phyloP scores from a whole-genome alignment of 2,113 vertebrate species.

The Butorides virescens region DNA sequence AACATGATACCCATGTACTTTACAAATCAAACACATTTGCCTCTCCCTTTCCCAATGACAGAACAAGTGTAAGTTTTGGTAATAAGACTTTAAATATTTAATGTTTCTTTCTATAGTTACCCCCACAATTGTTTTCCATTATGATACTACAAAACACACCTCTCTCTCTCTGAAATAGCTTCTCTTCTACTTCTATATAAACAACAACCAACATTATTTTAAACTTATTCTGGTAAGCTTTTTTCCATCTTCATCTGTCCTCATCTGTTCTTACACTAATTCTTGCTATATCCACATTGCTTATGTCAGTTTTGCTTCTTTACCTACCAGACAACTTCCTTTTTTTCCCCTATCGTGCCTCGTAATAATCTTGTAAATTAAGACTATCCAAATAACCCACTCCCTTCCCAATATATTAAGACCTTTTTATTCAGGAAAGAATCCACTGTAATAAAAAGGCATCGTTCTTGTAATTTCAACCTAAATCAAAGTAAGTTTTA shows the following conservation, averaged over 20 bases:
- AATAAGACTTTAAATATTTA: neutral
- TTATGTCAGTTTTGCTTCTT: neutral
- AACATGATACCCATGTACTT: neutral
- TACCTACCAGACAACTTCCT: rapidly evolving
- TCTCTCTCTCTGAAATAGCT: neutral
- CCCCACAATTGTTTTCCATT: neutral
- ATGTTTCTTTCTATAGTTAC: neutral
- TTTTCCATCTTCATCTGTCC: neutral
- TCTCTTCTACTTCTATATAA: neutral
- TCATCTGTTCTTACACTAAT: neutral
- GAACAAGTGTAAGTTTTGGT: neutral
- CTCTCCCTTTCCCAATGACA: neutral
- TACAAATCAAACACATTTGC: neutral
- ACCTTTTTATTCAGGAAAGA: neutral
- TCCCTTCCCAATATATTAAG: neutral
- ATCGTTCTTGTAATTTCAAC: neutral
- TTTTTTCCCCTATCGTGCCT: neutral
- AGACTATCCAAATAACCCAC: neutral
- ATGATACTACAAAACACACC: neutral
- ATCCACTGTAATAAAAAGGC: neutral
- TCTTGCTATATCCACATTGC: neutral
- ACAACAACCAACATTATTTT: neutral
- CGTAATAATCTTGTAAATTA: neutral
- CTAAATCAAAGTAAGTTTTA: neutral
- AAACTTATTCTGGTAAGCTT: neutral